Conservation (phyloP, 1,140 invertebrate genomes). For the Zaprionus gabonicus region DNA sequence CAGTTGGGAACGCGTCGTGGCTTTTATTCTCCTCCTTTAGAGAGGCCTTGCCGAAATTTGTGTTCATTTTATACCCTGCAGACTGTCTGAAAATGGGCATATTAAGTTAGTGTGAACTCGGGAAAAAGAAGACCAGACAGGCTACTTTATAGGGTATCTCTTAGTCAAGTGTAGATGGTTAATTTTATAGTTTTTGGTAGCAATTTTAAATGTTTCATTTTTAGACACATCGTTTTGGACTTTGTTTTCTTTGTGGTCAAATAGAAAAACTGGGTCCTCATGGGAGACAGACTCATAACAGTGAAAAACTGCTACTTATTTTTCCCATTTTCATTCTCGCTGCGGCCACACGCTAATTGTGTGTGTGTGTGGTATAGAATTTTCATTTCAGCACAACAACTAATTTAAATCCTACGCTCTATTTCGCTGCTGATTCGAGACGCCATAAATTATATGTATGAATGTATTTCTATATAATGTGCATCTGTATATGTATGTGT, state of each 20-base stretch:
- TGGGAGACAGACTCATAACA: background rate
- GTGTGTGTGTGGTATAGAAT: conserved; percentile 24
- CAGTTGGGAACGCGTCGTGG: conserved; percentile 33
- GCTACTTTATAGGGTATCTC: no score
- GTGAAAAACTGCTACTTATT: conserved; percentile 12
- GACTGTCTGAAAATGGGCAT: no score
- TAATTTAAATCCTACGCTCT: conserved; percentile 76
- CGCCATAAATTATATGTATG: conserved; percentile 56
- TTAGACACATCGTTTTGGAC: conserved; percentile 6
- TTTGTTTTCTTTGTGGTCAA: conserved; percentile 32
- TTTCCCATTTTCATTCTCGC: background rate
- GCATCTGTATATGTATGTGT: background rate
- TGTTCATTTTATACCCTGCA: no score
- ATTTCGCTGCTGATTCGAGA: conserved; percentile 53
- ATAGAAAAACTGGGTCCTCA: conserved; percentile 25
- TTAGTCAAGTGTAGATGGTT: no score
- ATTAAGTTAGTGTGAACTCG: no score
- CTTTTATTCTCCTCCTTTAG: conserved; percentile 32
- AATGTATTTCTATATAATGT: background rate
- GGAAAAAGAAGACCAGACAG: no score
- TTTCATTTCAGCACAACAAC: conserved; percentile 53
- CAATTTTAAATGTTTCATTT: no score
- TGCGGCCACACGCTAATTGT: no score
- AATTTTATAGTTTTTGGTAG: no score
- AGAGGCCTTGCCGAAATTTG: conserved; percentile 26